Conservation (phyloP, 2,113 vertebrate genomes). For the Neopipo cinnamomea region DNA sequence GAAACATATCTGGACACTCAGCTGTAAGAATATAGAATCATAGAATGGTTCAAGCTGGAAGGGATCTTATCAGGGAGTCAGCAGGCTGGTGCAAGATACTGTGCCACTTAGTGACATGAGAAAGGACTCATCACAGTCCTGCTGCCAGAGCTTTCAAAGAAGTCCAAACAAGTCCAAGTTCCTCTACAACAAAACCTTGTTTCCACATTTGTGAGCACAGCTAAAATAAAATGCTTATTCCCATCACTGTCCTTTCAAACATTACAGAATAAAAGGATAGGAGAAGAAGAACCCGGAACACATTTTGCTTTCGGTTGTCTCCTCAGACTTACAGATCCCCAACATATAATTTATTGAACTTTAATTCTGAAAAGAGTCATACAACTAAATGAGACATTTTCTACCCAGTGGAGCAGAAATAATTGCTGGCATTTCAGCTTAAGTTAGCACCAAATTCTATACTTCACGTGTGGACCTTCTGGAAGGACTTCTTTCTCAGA, state of each 20-base stretch:
- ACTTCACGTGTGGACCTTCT: not conserved
- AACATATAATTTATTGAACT: not conserved
- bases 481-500: not conserved
- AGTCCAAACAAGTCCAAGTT: not conserved
- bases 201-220: not conserved
- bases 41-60: not conserved
- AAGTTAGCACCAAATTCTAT: not conserved
- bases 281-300: not conserved
- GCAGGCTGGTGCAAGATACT: not conserved
- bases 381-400: not conserved
- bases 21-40: not conserved
- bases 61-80: not conserved
- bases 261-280: not conserved
- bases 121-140: not conserved
- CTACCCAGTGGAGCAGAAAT: not conserved
- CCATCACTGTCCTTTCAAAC: not conserved
- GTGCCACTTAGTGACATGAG: not conserved
- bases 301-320: not conserved
- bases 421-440: not conserved
- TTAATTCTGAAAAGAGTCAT: not conserved
- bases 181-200: not conserved
- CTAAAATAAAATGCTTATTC: not conserved
- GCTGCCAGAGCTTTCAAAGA: not conserved
- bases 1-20: not conserved
- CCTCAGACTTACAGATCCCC: not conserved